Evolutionary conservation across 2,113 vertebrate species (phyloP), one percentile per base, ranked within the genome.

Genomic region (Setophaga petechia): DNA sequence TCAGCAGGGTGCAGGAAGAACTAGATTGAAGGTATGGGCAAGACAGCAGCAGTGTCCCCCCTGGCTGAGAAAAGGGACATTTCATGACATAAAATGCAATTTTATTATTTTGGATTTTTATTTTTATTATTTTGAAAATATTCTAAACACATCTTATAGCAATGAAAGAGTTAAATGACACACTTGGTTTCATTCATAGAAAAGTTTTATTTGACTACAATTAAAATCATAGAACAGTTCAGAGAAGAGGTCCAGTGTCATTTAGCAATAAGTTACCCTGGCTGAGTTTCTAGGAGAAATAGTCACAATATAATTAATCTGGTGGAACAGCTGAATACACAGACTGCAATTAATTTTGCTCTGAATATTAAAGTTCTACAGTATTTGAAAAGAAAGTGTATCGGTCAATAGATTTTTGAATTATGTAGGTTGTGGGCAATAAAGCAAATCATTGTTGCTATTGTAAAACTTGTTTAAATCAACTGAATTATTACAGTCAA

Each of bases 381-480:
- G 97, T 84, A 97, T 93, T 96, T 96, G 93, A 97, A 98, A 97
- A 96, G 84, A 93, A 92, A 96, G 92, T 31, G 87, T 97, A 97
- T 86, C 85, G 75, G 95, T 98, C 97, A 97, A 98, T 97, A 97
- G 95, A 88, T 95, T 97, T 95, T 96, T 97, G 96, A 97, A 97
- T 98, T 97, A 97, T 95, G 89, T 91, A 95, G 83, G 94, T 93
- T 97, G 96, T 96, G 94, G 90, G 91, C 96, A 96, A 98, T 95
- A 98, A 97, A 97, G 95, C 94, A 98, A 97, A 98, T 97, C 90
- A 98, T 94, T 94, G 94, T 97, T 97, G 94, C 88, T 96, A 97
- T 91, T 97, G 82, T 93, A 97, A 97, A 96, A 95, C 55, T 88
- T 96, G 49, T 58, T 94, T 78, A 96, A 91, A 95, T 82, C 91